Base-by-base conservation (phyloP, 2,113 vertebrate genomes). In the Prinia subflava region DNA sequence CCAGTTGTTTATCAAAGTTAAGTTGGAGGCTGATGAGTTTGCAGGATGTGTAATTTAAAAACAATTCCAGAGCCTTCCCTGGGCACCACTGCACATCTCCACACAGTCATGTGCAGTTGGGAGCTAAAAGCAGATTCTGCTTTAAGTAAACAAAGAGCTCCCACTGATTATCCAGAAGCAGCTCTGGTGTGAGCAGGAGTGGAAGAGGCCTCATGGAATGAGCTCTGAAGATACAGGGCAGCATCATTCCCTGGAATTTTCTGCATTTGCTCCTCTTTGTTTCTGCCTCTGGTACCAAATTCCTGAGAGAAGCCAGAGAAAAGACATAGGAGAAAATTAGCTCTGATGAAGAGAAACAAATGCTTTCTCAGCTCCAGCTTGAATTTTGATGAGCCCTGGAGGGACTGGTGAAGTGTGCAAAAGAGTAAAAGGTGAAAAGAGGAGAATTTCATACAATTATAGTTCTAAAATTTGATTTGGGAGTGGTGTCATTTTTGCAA, bases 41-140 rank as follows among this genome's bases (percentile, higher is more conserved):
- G 50, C 47, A 73, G 64, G 41, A 65, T 65, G n/a, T 52, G 44
- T 39, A 15, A 77, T n/a, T 78, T 49, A 57, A 46, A 65, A 89
- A 19, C 39, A 85, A 83, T 59, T 46, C 53, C 42, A 63, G 17
- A 15, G 24, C 50, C n/a, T 75, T 84, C 0, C 1, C 56, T 92
- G 73, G 53, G 49, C 37, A 86, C 28, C 13, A 1, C 35, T 67
- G 71, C 56, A 31, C 2, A 3, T 39, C 60, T 56, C 31, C 62
- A 63, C 18, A 50, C 14, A 2, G 13, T 0, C 24, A 20, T 1
- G 20, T 11, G 30, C 42, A n/a, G 44, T 0, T 55, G 19, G 27
- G 65, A 77, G 24, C 8, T 30, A 11, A 70, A 62, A 65, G 31
- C 30, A 69, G 55, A 80, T 86, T 67, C 47, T 88, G 33, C 53